Base-by-base conservation (phyloP, 2,113 vertebrate species). In the Cheilinus undulatus region DNA sequence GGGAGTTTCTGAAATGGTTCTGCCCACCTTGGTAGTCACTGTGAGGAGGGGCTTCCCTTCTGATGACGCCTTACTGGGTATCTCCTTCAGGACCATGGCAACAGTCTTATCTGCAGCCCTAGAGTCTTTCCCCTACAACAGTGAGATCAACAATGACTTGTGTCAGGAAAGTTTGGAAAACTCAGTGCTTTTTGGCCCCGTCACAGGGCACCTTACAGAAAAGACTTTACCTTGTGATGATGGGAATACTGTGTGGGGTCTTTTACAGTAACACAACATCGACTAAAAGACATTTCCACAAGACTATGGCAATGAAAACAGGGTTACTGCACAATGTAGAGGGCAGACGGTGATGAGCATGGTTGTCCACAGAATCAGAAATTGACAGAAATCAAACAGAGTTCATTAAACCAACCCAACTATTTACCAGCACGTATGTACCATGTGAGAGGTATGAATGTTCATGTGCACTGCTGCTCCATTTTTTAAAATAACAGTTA, bases 71-170 rank as follows among this genome's bases (percentile, higher is more conserved):
- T 98, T 97, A 95, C 96, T 99, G 92, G 97, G 97, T 94, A 98
- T 96, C 97, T 99, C 97, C 97, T 99, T 99, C 97, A 99, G 97
- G 95, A 98, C 97, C 97, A 99, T 99, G 95, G 97, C 96, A 96
- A 98, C 97, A 95, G 97, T 96, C 95, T 97, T 99, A 99, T 99
- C 97, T 95, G 97, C 96, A 91, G 97, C 96, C 97, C 97, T 99
- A 98, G 97, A 95, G 95, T 97, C 96, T 99, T 97, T 99, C 85
- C 96, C 97, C 97, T 99, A 99, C 92, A 99, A 99, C 96, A 99
- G 97, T 93, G 96, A 98, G 95, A 99, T 95, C 96, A 97, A 99
- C 97, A 99, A 98, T 86, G 96, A 94, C 94, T 95, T 91, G 91
- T 83, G 94, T 99, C 97, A 99, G 95, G 94, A 96, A 92, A 94